phyloP scores from a whole-genome alignment of 2,888 invertebrate genomes.

The Melipona beecheii region DNA sequence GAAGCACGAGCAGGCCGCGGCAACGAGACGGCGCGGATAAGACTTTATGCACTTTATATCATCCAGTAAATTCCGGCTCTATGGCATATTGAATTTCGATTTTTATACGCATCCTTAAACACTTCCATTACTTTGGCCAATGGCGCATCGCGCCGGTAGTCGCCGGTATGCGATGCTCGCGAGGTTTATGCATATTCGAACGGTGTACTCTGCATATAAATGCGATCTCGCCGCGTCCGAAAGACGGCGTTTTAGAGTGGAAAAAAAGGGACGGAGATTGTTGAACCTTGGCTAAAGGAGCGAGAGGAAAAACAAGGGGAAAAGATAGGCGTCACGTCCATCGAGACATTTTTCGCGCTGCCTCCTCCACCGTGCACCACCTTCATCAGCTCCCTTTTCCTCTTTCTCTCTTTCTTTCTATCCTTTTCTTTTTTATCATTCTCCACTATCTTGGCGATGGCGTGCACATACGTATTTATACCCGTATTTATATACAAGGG shows the following conservation, averaged over 20 bases:
- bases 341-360: constrained; percentile 68
- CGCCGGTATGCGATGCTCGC: constrained; percentile 62
- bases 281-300: neutral
- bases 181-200: constrained; percentile 74
- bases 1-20: neutral
- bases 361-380: constrained; percentile 1
- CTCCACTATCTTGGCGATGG: neutral
- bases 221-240: constrained; percentile 63
- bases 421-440: neutral
- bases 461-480: constrained; percentile 11
- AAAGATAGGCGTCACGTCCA: constrained; percentile 61
- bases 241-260: constrained; percentile 58
- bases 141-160: constrained; percentile 64
- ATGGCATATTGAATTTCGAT: constrained; percentile 68
- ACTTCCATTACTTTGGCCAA: constrained; percentile 68
- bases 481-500: constrained; percentile 45
- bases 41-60: constrained; percentile 57
- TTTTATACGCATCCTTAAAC: constrained; percentile 67
- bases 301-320: neutral
- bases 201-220: constrained; percentile 72
- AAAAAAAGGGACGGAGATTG: constrained; percentile 22
- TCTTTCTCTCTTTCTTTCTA: neutral
- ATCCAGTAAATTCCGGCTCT: constrained; percentile 57
- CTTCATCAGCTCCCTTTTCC: neutral
- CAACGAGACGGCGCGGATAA: constrained; percentile 1